Conservation (phyloP, 2,113 vertebrate species). For the Dinomys branickii region DNA sequence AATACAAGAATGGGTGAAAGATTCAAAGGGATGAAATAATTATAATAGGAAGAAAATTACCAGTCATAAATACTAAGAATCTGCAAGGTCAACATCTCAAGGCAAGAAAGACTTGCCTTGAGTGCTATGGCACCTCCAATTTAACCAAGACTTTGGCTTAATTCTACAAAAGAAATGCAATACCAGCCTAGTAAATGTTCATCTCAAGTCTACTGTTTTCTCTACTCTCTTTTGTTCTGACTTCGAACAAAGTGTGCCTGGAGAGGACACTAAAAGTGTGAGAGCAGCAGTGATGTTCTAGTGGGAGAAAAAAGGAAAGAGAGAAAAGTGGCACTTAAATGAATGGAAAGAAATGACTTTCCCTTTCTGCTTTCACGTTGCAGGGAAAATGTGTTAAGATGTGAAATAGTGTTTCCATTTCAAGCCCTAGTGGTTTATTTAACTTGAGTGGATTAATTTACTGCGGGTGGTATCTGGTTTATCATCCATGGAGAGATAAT, state of each 20-base stretch:
- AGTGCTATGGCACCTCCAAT: too few relatives aligned
- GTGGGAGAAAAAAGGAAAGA: slow-evolving; percentile 48
- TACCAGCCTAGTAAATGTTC: background rate
- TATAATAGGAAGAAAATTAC: background rate
- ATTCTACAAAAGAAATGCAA: background rate
- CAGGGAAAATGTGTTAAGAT: background rate
- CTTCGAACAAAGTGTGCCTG: background rate
- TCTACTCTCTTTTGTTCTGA: background rate
- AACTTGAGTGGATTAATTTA: slow-evolving; percentile 65
- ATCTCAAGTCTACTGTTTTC: background rate
- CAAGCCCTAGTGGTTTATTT: slow-evolving; percentile 55
- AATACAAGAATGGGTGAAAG: background rate
- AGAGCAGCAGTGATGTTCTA: background rate
- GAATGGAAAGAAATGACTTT: background rate
- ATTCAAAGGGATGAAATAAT: background rate
- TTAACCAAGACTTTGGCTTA: background rate
- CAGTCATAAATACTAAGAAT: background rate
- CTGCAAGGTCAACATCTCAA: slow-evolving; percentile 52
- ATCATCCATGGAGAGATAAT: slow-evolving; percentile 51
- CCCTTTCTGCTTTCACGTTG: slow-evolving; percentile 2
- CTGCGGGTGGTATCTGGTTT: slow-evolving; percentile 62
- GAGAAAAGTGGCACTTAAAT: background rate
- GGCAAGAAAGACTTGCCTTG: background rate
- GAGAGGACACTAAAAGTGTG: background rate
- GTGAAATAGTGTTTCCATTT: slow-evolving; percentile 65